These are phyloP conservation scores for Phyllostomus hastatus DNA, from an alignment of 2,113 vertebrate genomes.

Conservation along the genomic window DNA sequence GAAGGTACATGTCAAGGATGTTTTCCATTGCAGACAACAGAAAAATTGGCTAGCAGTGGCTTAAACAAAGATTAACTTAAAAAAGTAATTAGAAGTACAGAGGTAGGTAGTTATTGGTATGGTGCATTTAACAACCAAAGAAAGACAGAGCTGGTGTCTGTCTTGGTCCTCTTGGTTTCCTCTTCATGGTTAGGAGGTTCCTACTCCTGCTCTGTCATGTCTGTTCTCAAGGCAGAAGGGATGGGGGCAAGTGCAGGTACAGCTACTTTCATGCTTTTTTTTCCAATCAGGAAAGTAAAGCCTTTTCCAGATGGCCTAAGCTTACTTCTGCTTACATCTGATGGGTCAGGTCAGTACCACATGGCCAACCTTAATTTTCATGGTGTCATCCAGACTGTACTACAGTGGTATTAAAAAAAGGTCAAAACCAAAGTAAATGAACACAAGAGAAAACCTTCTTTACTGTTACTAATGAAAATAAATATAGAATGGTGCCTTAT, in stretches of 20 bases:
- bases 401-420: not conserved
- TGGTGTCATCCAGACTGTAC: not conserved
- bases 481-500: constrained; percentile 4
- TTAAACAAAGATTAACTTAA: not conserved
- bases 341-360: not conserved
- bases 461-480: constrained; percentile 21
- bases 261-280: not conserved
- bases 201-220: not conserved
- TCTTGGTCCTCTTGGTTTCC: not conserved
- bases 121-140: not conserved
- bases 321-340: not conserved
- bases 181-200: not conserved
- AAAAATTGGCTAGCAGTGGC: not conserved
- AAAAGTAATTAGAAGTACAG: not conserved
- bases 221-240: not conserved
- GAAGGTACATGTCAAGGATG: not conserved
- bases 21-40: not conserved
- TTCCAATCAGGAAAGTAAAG: not conserved
- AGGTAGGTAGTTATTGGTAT: not conserved
- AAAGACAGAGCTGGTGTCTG: not conserved
- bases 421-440: not conserved
- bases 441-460: not conserved
- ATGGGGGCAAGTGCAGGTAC: not conserved
- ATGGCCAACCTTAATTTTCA: not conserved
- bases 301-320: not conserved